Conservation (phyloP, 2,113 vertebrate genomes). For the Otus sunia region DNA sequence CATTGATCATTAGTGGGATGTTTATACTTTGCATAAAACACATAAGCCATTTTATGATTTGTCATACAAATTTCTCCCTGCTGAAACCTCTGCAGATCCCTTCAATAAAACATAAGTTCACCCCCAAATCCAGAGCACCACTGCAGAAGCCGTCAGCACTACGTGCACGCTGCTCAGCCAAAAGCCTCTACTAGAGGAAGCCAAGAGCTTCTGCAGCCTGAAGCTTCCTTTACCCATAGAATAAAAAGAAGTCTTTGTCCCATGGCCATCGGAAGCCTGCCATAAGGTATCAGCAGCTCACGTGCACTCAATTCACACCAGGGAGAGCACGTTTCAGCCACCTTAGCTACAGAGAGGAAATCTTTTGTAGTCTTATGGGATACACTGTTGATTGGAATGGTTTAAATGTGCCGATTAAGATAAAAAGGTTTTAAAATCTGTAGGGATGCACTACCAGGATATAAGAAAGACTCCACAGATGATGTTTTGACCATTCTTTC, state of each 20-base stretch:
- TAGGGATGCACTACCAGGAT: background rate
- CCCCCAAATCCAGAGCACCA: background rate
- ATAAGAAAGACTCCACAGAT: background rate
- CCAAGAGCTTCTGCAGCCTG: slow-evolving; percentile 40
- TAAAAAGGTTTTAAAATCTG: background rate
- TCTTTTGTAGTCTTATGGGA: background rate
- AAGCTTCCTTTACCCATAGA: background rate
- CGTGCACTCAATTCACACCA: background rate
- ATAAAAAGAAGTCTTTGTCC: background rate
- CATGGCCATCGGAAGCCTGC: background rate
- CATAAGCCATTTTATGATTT: background rate
- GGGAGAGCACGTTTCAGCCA: background rate
- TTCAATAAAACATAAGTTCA: background rate
- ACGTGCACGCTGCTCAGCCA: background rate
- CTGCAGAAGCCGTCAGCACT: slow-evolving; percentile 8
- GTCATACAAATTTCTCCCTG: background rate
- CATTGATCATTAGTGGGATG: background rate
- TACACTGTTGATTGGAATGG: background rate
- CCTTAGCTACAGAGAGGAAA: background rate
- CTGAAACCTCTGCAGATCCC: slow-evolving; percentile 10
- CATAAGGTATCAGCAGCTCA: background rate
- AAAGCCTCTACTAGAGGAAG: slow-evolving; percentile 7
- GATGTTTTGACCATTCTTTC: background rate
- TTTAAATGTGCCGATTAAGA: background rate
- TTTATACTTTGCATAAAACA: background rate